These are phyloP conservation scores for Orchestia grillus DNA, from an alignment of 1,140 invertebrate species.

Conservation along the genomic window DNA sequence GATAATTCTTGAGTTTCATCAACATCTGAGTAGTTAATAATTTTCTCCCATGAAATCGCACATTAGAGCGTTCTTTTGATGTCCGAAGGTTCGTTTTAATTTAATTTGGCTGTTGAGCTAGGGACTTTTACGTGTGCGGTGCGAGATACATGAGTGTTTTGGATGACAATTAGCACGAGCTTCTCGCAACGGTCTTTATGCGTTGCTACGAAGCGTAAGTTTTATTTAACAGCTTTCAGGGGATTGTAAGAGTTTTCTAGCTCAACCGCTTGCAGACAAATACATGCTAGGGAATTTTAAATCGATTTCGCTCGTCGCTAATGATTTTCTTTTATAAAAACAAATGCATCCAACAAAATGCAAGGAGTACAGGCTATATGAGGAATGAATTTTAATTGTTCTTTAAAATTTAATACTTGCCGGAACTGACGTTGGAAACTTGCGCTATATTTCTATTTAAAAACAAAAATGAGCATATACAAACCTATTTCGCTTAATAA, in stretches of 20 bases:
- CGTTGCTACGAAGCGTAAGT: no score
- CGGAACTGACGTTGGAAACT: no score
- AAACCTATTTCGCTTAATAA: background rate
- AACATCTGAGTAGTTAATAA: background rate
- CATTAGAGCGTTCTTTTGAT: background rate
- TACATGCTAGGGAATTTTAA: background rate
- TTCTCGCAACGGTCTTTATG: no score
- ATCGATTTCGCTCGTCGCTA: background rate
- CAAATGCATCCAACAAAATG: background rate
- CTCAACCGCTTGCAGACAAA: background rate
- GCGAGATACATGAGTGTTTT: no score
- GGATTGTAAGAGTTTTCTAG: background rate
- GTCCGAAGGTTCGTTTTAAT: background rate
- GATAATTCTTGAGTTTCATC: background rate
- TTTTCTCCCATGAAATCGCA: background rate
- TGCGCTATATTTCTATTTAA: no score
- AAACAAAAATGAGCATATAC: no score
- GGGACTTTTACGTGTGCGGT: no score
- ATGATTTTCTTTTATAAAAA: background rate
- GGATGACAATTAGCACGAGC: no score
- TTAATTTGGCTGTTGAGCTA: background rate
- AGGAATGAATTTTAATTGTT: background rate
- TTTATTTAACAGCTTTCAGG: background rate
- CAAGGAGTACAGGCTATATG: background rate
- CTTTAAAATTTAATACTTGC: no score